These are phyloP conservation scores for Dascillus cervinus DNA, from an alignment of 2,888 invertebrate species.

Conservation along the genomic window DNA sequence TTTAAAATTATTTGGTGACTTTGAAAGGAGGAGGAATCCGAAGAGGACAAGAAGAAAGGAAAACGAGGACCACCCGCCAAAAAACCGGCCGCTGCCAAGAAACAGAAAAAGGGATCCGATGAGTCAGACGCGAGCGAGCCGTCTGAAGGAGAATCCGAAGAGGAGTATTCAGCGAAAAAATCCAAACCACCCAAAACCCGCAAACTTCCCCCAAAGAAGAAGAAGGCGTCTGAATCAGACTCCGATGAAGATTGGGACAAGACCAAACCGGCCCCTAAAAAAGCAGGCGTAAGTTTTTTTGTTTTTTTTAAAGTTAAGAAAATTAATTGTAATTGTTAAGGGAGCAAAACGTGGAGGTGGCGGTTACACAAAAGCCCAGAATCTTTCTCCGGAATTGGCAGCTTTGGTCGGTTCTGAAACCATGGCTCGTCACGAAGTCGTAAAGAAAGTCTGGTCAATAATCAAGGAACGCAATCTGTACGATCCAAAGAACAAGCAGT, in stretches of 20 bases:
- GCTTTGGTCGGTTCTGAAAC: conserved; percentile 76
- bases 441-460: conserved; percentile 83
- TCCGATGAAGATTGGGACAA: conserved; percentile 64
- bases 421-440: conserved; percentile 84
- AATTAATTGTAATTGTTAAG: not conserved
- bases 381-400: conserved; percentile 76
- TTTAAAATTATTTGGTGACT: no score
- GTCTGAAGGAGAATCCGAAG: conserved; percentile 48
- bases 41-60: conserved; percentile 50
- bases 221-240: conserved; percentile 60
- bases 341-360: conserved; percentile 45
- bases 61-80: conserved; percentile 49
- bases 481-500: conserved; percentile 93
- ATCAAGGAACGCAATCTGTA: conserved; percentile 84
- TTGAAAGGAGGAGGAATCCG: conserved; percentile 36
- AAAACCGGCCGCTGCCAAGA: conserved; percentile 44
- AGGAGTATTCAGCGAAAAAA: conserved; percentile 56
- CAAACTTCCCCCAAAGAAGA: conserved; percentile 48
- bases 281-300: conserved; percentile 33
- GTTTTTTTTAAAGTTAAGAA: no score
- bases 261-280: conserved; percentile 46
- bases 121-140: conserved; percentile 45
- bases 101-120: conserved; percentile 47
- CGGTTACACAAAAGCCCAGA: conserved; percentile 79
- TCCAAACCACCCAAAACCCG: conserved; percentile 46